phyloP scores from a whole-genome alignment of 2,888 invertebrate species.

The Lithophane leautieri region DNA sequence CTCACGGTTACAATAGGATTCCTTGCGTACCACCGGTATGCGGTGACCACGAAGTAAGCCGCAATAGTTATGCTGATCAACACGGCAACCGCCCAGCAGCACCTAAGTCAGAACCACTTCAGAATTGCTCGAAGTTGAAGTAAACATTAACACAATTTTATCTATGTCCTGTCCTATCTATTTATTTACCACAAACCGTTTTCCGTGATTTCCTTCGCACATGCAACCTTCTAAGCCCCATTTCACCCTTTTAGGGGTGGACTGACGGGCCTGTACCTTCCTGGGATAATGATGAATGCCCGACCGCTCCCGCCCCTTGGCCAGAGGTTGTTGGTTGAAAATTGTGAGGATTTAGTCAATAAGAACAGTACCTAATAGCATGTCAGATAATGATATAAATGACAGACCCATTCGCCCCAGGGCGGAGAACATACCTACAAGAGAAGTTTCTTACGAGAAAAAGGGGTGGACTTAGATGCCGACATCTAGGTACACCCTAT shows the following conservation, averaged over 20 bases:
- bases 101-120: constrained; percentile 75
- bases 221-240: background rate
- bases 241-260: background rate
- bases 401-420: background rate
- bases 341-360: background rate
- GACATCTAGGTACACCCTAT: background rate
- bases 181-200: background rate
- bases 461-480: background rate
- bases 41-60: constrained; percentile 89
- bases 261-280: background rate
- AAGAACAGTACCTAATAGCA: background rate
- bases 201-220: background rate
- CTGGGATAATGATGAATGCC: background rate
- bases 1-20: constrained; percentile 92
- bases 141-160: background rate
- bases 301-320: background rate
- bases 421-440: background rate
- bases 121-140: background rate
- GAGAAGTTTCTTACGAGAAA: background rate
- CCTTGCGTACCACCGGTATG: constrained; percentile 91
- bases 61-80: constrained; percentile 89
- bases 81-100: constrained; percentile 91
- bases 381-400: background rate
- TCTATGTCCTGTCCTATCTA: background rate
- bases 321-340: background rate